These are phyloP conservation scores for Dipodomys stephensi DNA, from an alignment of 2,113 vertebrate species.

Conservation along the genomic window DNA sequence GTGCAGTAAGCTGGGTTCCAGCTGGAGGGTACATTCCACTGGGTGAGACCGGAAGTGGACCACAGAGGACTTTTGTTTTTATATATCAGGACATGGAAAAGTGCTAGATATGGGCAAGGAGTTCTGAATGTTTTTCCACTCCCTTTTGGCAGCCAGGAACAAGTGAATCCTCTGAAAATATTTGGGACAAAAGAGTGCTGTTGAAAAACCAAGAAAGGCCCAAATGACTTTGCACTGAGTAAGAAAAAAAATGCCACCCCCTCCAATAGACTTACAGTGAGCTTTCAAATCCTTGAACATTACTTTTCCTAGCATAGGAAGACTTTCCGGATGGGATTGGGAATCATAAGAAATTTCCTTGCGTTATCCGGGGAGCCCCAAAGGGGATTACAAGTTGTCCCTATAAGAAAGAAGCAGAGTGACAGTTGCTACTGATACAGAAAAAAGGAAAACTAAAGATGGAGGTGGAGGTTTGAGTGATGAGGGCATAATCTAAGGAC, in stretches of 20 bases:
- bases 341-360: neutral
- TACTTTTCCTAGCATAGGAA: neutral
- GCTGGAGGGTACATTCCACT: constrained; percentile 14
- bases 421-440: neutral
- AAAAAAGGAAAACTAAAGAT: neutral
- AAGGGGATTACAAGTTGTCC: neutral
- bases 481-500: neutral
- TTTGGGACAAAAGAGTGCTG: neutral
- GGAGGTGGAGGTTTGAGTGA: neutral
- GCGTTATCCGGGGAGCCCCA: neutral
- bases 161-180: constrained; percentile 32
- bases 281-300: neutral
- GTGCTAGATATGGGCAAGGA: neutral
- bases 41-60: constrained; percentile 32
- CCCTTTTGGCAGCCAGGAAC: constrained; percentile 32
- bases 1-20: constrained; percentile 40
- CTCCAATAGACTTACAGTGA: neutral
- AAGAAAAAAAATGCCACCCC: neutral
- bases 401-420: neutral
- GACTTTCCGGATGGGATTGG: neutral
- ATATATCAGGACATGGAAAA: neutral
- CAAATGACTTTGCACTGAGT: neutral
- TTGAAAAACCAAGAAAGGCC: constrained; percentile 39
- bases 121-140: constrained; percentile 23
- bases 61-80: neutral